Conservation (phyloP, 1,140 invertebrate species). For the Heliconius hewitsoni region DNA sequence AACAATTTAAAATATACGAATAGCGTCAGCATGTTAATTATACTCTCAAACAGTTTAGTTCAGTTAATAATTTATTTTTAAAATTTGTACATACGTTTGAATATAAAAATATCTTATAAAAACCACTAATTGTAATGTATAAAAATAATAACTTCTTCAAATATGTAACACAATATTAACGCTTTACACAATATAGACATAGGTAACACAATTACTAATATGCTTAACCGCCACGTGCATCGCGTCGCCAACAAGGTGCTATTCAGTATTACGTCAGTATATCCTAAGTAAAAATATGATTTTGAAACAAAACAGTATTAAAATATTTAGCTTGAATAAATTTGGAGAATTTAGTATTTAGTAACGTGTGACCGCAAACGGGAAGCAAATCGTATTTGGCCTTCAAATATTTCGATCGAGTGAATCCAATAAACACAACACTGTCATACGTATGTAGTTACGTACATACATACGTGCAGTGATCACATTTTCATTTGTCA, state of each 20-base stretch:
- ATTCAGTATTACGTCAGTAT: too few relatives aligned
- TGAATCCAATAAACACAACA: conserved; percentile 1
- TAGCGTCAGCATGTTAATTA: not conserved
- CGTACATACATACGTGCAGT: not conserved
- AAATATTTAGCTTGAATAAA: not conserved
- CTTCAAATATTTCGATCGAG: conserved; percentile 5
- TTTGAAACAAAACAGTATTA: not conserved
- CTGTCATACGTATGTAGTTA: not conserved
- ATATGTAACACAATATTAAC: too few relatives aligned
- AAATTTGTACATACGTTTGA: not conserved
- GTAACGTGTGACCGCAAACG: not conserved
- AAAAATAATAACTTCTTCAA: too few relatives aligned
- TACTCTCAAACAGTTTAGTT: not conserved
- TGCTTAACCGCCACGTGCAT: too few relatives aligned
- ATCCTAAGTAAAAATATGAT: not conserved
- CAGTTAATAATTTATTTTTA: too few relatives aligned
- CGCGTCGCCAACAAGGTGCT: too few relatives aligned
- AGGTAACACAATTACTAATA: too few relatives aligned
- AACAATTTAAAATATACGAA: not conserved
- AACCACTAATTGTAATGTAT: too few relatives aligned
- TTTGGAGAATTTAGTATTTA: conserved; percentile 3
- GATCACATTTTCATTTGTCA: not conserved
- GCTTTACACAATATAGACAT: too few relatives aligned
- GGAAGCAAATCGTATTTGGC: not conserved
- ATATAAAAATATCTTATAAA: too few relatives aligned